These are phyloP conservation scores for Endomychus coccineus DNA, from an alignment of 2,888 invertebrate species.

Conservation along the genomic window DNA sequence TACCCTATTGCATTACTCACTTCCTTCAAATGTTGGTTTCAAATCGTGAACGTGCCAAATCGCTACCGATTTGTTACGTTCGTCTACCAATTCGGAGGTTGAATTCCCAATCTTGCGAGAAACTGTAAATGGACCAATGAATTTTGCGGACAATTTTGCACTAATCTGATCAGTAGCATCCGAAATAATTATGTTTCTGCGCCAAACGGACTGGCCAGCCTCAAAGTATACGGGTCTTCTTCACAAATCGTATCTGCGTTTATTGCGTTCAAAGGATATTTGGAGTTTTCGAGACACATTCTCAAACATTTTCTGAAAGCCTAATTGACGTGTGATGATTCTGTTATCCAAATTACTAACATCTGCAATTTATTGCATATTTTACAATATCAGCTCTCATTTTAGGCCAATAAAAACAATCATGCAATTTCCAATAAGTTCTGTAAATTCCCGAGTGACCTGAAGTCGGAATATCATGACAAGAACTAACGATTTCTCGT, in stretches of 20 bases:
- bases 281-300: too few species aligned
- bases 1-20: too few species aligned
- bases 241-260: conserved; percentile 8
- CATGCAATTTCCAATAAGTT: conserved; percentile 7
- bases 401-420: conserved; percentile 11
- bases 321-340: too few species aligned
- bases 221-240: conserved; percentile 3
- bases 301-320: too few species aligned
- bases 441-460: conserved; percentile 13
- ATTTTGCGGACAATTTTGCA: conserved; percentile 8
- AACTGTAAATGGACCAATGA: conserved; percentile 7
- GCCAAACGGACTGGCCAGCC: conserved; percentile 7
- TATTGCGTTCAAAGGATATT: too few species aligned
- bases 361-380: too few species aligned
- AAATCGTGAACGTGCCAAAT: conserved; percentile 11
- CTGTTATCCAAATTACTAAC: too few species aligned
- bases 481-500: not conserved
- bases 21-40: conserved; percentile 2
- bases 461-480: conserved; percentile 9
- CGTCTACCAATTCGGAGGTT: conserved; percentile 8
- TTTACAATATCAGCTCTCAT: conserved; percentile 6
- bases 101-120: conserved; percentile 4
- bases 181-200: conserved; percentile 13
- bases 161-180: conserved; percentile 5
- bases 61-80: conserved; percentile 3